Evolutionary conservation across 1,140 invertebrate genomes (phyloP), one percentile per base, ranked within the genome.

Genomic region (Penaeus japonicus): DNA sequence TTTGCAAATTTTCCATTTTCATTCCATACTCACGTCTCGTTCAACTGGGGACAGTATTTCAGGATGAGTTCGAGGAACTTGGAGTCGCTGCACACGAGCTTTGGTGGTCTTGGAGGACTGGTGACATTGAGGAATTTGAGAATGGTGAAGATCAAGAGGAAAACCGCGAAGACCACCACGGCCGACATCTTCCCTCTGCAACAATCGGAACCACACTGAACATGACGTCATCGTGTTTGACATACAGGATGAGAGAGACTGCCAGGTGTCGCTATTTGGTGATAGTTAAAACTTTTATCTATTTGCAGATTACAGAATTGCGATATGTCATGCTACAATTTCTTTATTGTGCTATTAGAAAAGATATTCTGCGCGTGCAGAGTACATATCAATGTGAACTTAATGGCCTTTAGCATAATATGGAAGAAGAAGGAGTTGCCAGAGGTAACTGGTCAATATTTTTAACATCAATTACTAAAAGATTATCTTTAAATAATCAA

Each of bases 61-160:
- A 90, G 55, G 20, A 90, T 81, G 17, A 90, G 82, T 80, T 90
- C 89, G 27, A 88, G 62, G 77, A 90, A 90, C 59, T 90, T 90
- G 18, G 80, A 85, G 59, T 90, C 89, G 27, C 89, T 90, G 62
- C 85, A 84, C 7, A 90, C 54, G 5, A 90, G 78, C 70, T 70
- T 57, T 2, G 89, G 89, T 18, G 86, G 73, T 55, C 86, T 78
- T 30, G 89, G 89, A 17, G 89, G 89, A 83, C 89, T 90, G 53
- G 86, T 90, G n/a, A 90, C 86, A 57, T 90, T 90, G 12, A 90
- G 54, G 70, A 90, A 90, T 59, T 90, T 90, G 35, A 90, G 70
- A 18, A 90, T 85, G 22, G 86, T 83, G 55, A 82, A 90, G 77
- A 90, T 88, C 73, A 90, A 47, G 35, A 90, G 89, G 81, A 90